Conservation (phyloP, 2,797 vertebrate genomes). For the Falco biarmicus region DNA sequence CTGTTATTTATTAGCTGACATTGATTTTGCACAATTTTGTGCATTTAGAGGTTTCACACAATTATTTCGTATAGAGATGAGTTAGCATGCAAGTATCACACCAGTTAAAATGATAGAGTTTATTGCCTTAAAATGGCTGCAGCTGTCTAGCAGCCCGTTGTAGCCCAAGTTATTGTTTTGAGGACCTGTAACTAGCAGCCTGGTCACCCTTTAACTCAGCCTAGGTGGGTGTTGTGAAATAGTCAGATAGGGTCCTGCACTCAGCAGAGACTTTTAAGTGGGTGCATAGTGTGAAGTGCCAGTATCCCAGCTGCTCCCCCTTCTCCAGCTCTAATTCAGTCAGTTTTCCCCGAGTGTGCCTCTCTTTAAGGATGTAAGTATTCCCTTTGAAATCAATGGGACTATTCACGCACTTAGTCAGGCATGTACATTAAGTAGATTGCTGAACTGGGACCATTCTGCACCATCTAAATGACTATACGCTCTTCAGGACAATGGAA, state of each 20-base stretch:
- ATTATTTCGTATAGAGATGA: fast-evolving
- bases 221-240: neutral
- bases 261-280: neutral
- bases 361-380: neutral
- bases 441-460: slow-evolving; percentile 39
- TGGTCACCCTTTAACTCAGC: neutral
- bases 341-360: neutral
- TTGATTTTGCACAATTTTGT: neutral
- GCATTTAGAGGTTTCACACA: neutral
- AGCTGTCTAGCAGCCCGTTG: neutral
- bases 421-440: neutral
- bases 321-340: neutral
- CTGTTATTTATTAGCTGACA: neutral
- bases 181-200: neutral
- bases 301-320: neutral
- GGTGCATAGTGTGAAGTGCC: fast-evolving
- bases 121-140: neutral
- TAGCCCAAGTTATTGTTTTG: neutral
- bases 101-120: neutral
- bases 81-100: neutral
- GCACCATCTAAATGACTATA: neutral
- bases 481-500: neutral
- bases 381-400: neutral
- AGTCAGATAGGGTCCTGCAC: fast-evolving
- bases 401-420: neutral